Evolutionary conservation across 2,113 vertebrate genomes (phyloP).

Genomic region (Nestor notabilis): DNA sequence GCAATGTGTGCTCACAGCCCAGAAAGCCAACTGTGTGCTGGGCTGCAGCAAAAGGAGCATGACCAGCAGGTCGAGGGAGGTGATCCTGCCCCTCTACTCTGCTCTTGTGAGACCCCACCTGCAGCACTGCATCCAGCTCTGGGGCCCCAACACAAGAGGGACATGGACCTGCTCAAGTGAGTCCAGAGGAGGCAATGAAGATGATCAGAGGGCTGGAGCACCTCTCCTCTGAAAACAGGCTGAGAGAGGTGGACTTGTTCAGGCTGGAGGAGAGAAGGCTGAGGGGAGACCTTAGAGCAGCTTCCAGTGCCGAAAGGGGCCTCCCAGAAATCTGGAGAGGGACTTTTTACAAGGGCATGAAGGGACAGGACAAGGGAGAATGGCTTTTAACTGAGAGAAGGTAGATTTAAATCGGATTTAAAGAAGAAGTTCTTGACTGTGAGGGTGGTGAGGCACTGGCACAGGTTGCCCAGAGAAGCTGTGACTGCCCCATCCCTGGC

Average conservation of each 20-base stretch:
- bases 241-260: neutral
- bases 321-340: neutral
- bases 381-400: neutral
- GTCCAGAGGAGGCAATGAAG: neutral
- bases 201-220: neutral
- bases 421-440: too few species aligned
- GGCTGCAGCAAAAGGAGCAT: neutral
- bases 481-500: too few species aligned
- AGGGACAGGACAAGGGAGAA: neutral
- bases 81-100: neutral
- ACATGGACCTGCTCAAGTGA: neutral
- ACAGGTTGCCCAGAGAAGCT: neutral
- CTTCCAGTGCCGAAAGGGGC: neutral
- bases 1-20: neutral
- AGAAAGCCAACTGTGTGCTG: neutral
- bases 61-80: neutral
- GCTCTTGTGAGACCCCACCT: neutral
- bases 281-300: neutral
- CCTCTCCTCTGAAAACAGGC: neutral
- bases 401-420: neutral
- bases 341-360: neutral
- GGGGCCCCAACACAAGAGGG: neutral
- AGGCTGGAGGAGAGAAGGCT: neutral
- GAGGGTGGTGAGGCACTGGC: neutral
- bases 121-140: neutral